These are phyloP conservation scores for Cephus nigrinus DNA, from an alignment of 2,888 invertebrate species.

Conservation along the genomic window DNA sequence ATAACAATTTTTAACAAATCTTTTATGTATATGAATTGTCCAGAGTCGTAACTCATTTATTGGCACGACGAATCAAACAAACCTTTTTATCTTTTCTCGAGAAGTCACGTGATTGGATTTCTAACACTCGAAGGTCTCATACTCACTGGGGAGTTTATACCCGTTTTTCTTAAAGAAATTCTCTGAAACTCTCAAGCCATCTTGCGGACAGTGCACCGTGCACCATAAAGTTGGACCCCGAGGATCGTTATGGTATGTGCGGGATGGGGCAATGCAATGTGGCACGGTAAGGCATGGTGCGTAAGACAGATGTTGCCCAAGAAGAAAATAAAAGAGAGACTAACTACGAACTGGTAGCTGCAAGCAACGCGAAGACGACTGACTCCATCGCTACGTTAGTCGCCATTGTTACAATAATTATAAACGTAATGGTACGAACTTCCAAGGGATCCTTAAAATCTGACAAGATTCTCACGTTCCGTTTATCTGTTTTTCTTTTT, in stretches of 20 bases:
- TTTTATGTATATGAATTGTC: not conserved
- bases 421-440: not conserved
- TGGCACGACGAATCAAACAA: not conserved
- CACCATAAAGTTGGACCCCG: slow-evolving; percentile 45
- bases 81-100: not conserved
- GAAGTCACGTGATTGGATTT: not conserved
- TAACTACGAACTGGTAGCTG: slow-evolving; percentile 30
- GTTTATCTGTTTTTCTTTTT: not conserved
- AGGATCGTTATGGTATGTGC: slow-evolving; percentile 36
- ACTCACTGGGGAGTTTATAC: slow-evolving; percentile 1
- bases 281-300: slow-evolving; percentile 34
- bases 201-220: slow-evolving; percentile 41
- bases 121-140: not conserved
- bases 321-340: slow-evolving; percentile 36
- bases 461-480: not conserved
- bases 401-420: not conserved
- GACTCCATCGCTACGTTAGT: not conserved
- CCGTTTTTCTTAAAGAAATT: slow-evolving; percentile 44
- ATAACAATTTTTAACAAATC: not conserved
- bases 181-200: slow-evolving; percentile 40
- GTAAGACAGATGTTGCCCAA: slow-evolving; percentile 50
- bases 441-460: not conserved
- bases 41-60: not conserved
- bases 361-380: slow-evolving; percentile 20
- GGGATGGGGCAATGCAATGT: slow-evolving; percentile 36